A percentile compares a stretch with the other conserved stretches of the same genome.
Conservation (phyloP, 1,140 invertebrate species). For the Ruditapes philippinarum region DNA sequence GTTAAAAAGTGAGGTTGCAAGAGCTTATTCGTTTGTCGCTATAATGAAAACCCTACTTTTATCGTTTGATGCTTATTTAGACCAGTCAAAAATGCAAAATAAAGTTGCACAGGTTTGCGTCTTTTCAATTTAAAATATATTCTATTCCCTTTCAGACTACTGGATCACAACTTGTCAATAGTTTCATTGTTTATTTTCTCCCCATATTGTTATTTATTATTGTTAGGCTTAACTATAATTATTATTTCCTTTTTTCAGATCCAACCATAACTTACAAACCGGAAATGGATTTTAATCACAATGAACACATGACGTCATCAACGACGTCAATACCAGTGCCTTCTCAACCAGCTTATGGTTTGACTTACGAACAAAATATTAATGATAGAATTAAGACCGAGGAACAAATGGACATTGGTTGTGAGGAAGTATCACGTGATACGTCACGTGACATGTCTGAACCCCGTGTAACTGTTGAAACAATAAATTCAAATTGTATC, state of each 20-base stretch:
- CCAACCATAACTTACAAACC: conserved; percentile 48
- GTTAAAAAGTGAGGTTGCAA: too few relatives aligned
- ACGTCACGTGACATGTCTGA: background rate
- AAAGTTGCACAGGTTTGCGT: too few relatives aligned
- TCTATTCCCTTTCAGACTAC: too few relatives aligned
- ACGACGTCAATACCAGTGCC: background rate
- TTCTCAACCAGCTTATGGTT: background rate
- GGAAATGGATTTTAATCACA: conserved; percentile 55
- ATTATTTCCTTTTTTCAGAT: conserved; percentile 42
- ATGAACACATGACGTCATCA: conserved; percentile 38
- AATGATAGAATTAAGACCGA: background rate
- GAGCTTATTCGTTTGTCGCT: too few relatives aligned
- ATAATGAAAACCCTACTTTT: too few relatives aligned
- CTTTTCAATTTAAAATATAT: too few relatives aligned
- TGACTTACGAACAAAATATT: background rate
- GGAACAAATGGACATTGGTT: background rate
- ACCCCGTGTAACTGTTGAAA: conserved; percentile 49
- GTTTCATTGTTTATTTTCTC: too few relatives aligned
- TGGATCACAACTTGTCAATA: too few relatives aligned
- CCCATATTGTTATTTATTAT: too few relatives aligned
- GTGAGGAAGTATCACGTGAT: background rate
- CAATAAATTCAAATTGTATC: conserved; percentile 30
- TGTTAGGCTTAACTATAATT: too few relatives aligned
- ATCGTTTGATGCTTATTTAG: too few relatives aligned
- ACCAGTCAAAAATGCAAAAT: too few relatives aligned